A percentile compares a stretch with the other conserved stretches of the same genome.
These are phyloP conservation scores for Donacobius atricapilla DNA, from an alignment of 2,113 vertebrate genomes.

Conservation along the genomic window DNA sequence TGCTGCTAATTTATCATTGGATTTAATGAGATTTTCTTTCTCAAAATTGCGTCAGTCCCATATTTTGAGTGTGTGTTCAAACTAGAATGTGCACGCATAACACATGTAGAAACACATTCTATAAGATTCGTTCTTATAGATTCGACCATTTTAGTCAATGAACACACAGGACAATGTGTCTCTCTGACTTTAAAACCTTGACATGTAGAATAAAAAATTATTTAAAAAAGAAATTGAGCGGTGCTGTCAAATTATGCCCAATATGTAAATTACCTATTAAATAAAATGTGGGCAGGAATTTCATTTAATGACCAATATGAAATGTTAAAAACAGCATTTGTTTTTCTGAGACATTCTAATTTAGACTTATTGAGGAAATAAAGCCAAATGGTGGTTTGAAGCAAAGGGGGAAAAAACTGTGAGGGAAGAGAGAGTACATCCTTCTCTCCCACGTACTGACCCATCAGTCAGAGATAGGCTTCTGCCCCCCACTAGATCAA, in stretches of 20 bases:
- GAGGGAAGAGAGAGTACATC: background rate
- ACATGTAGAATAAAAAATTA: background rate
- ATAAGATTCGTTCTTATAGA: too few relatives aligned
- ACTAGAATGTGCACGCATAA: rapidly evolving
- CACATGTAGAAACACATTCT: background rate
- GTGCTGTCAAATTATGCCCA: background rate
- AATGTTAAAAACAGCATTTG: background rate
- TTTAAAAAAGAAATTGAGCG: background rate
- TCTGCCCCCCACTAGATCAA: background rate
- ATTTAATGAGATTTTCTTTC: background rate
- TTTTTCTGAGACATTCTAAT: background rate
- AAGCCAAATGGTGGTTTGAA: background rate
- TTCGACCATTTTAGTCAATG: background rate
- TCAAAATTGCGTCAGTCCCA: background rate
- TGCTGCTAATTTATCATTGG: background rate
- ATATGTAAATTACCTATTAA: background rate
- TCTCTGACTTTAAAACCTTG: background rate
- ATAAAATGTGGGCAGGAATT: background rate
- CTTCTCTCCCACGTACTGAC: background rate
- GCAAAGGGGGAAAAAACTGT: background rate
- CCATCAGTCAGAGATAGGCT: background rate
- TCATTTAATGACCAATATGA: background rate
- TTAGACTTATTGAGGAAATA: background rate
- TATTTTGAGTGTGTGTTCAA: background rate
- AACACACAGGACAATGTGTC: background rate